Evolutionary conservation across 2,113 vertebrate species (phyloP).

Genomic region (Corvus cornix): DNA sequence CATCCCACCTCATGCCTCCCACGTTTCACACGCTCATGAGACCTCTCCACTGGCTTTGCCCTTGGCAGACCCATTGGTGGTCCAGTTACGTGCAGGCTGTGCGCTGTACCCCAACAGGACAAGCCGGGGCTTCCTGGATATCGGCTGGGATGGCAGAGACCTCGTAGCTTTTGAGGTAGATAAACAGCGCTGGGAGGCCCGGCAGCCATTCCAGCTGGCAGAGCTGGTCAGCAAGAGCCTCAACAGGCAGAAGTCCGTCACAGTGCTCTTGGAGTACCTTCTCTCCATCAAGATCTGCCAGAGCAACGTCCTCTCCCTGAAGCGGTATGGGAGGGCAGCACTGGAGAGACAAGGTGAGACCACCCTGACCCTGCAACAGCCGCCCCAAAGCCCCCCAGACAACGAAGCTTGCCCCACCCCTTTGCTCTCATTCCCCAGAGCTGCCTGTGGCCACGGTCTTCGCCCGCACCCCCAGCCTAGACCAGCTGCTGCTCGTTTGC

Average conservation of each 20-base stretch:
- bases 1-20: background rate
- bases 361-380: background rate
- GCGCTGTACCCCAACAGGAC: background rate
- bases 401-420: accelerated
- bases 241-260: background rate
- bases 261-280: background rate
- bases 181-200: background rate
- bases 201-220: background rate
- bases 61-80: background rate
- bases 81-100: background rate
- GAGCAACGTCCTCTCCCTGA: background rate
- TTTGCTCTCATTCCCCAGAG: background rate
- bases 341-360: slow-evolving; percentile 28
- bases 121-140: background rate
- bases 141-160: background rate
- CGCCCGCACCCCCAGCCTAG: background rate
- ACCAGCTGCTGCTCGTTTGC: background rate
- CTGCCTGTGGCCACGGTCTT: background rate
- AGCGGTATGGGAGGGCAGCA: background rate
- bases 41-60: background rate
- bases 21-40: background rate
- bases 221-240: background rate
- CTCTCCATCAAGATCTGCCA: background rate
- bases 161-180: background rate
- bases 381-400: background rate